phyloP scores from a whole-genome alignment of 1,140 invertebrate genomes.

The Arion vulgaris region DNA sequence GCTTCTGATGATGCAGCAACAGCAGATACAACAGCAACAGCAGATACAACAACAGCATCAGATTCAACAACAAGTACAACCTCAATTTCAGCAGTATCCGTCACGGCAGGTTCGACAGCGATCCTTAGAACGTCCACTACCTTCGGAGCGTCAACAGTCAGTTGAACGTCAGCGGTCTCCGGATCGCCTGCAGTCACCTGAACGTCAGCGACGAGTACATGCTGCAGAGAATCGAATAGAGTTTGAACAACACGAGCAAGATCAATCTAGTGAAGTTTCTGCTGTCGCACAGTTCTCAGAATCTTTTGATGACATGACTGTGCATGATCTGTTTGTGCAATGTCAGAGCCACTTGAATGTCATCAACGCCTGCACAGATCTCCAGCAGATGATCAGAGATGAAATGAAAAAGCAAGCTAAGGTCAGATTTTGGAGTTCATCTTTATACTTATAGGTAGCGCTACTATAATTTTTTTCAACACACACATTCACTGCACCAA shows the following conservation, averaged over 20 bases:
- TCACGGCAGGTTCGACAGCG: too few species aligned
- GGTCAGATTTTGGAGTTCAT: too few species aligned
- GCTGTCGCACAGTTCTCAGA: background rate
- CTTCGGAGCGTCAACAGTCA: background rate
- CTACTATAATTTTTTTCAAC: too few species aligned
- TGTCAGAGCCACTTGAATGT: background rate
- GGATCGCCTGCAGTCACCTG: too few species aligned
- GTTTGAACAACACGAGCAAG: background rate
- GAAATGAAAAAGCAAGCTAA: slow-evolving; percentile 5
- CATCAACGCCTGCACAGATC: background rate
- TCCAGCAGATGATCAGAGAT: background rate
- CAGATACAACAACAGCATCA: background rate
- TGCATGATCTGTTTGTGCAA: background rate
- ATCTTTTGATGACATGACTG: background rate
- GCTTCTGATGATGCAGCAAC: background rate
- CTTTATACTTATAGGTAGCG: too few species aligned
- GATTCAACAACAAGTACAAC: background rate
- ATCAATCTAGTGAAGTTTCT: background rate
- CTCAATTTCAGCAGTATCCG: background rate
- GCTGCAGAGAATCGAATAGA: background rate
- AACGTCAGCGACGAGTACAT: background rate
- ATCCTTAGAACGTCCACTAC: too few species aligned
- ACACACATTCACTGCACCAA: too few species aligned
- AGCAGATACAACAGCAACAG: background rate
- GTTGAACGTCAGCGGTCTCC: background rate